Base-by-base conservation (phyloP, 2,797 vertebrate species). In the Bradypodion ventrale region DNA sequence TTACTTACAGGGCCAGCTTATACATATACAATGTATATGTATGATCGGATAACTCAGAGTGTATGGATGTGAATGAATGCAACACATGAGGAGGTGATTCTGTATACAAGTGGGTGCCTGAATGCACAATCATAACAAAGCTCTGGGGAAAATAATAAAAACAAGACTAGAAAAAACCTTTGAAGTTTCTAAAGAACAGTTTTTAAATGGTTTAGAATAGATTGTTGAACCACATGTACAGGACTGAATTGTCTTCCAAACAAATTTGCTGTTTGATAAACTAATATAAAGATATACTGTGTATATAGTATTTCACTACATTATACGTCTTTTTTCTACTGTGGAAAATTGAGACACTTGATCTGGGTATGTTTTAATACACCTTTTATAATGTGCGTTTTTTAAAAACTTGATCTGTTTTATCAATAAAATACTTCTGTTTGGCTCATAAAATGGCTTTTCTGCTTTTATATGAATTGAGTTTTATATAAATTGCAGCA, bases 291-390 rank as follows among this genome's bases (percentile, higher is more conserved):
- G 59, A 92, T 73, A 93, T 96, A 94, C 95, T 88, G 32, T 95
- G 95, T 96, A 94, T 95, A 95, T 92, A 94, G 85, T 78, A 91
- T 91, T 93, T 89, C 88, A 91, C 87, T 65, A 82, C 83, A 73
- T 91, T 90, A 80, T 90, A 62, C 68, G 63, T 84, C 76, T 83
- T 88, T 89, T 95, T 94, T 95, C 95, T 93, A 65, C 93, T 87
- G 91, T 93, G 95, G 95, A 94, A 95, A 93, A 88, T 91, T 83
- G 63, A 78, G 79, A 87, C 85, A 85, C 84, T 91, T 89, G 88
- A 91, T 89, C 80, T 92, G 96, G 96, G 95, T 96, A 95, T 96
- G 95, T 96, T 96, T 94, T 96, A 96, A 95, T 96, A 95, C 72
- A 90, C 96, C 95, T 87, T 90, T 85, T 74, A 85, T 90, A 93